Evolutionary conservation across 2,113 vertebrate genomes (phyloP).

Genomic region (Jaculus jaculus): DNA sequence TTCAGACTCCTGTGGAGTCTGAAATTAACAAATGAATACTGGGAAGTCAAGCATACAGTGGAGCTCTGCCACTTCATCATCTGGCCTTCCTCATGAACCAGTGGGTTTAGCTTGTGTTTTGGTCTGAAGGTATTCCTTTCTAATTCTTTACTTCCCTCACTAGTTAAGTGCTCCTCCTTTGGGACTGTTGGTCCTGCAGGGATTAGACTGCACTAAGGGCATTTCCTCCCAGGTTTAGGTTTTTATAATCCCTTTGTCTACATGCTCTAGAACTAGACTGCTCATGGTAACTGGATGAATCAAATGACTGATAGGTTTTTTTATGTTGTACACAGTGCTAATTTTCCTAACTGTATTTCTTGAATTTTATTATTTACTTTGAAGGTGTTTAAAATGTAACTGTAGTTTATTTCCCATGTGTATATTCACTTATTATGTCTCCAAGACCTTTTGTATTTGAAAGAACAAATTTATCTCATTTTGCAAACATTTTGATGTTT

Average conservation of each 20-base stretch:
- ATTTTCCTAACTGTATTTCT: constrained; percentile 27
- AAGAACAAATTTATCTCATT: constrained; percentile 6
- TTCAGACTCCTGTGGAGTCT: not conserved
- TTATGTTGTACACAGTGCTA: not conserved
- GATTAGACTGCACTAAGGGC: not conserved
- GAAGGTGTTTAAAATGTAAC: not conserved
- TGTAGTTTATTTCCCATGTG: not conserved
- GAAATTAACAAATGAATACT: too few relatives aligned
- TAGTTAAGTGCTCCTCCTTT: not conserved
- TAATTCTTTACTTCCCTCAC: not conserved
- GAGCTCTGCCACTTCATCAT: not conserved
- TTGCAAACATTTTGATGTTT: not conserved
- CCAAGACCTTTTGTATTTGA: constrained; percentile 13
- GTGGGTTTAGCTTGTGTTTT: not conserved
- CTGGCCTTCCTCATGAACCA: not conserved
- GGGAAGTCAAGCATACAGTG: not conserved
- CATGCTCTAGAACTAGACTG: not conserved
- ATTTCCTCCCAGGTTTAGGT: not conserved
- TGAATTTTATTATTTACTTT: constrained; percentile 49
- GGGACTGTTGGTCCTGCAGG: not conserved
- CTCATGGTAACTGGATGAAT: not conserved
- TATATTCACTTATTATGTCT: not conserved
- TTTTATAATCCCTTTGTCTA: not conserved
- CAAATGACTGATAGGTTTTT: constrained; percentile 27
- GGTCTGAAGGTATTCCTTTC: not conserved